Base-by-base conservation (phyloP, 2,113 vertebrate genomes). In the Semicossyphus pulcher region DNA sequence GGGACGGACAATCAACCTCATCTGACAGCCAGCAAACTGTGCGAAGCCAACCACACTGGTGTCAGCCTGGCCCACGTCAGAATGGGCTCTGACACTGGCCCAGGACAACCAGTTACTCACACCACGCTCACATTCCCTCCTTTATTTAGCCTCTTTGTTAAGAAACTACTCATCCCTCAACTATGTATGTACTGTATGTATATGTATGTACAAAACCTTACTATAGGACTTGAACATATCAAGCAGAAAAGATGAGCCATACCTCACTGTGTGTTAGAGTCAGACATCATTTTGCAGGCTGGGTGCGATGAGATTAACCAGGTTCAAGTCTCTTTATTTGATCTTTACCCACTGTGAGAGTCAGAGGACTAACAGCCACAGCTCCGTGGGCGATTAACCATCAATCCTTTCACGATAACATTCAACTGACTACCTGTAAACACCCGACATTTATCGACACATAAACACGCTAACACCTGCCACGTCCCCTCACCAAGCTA, bases 21-120 rank as follows among this genome's bases (percentile, higher is more conserved):
- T 88, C 90, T 87, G 88, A 89, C 83, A 91, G 90, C 92, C 93
- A 92, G 89, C 86, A 93, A 93, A 92, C 93, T 93, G 92, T 93
- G 92, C 89, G 88, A 91, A 87, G 90, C 89, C 88, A 81, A 82
- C 85, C 66, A 57, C 86, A 73, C 76, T 77, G 73, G 89, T 86
- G 83, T 84, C 84, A 86, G 76, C 52, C 65, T 29, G 80, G 72
- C 78, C 70, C 77, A 41, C 48, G 77, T 86, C 81, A 81, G 44
- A 47, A 53, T 64, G 80, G 84, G 82, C 76, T 86, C 84, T 86
- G 87, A 80, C 81, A 72, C 83, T 58, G 83, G 78, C 69, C 81
- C 81, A 76, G 79, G 88, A 80, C 64, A 86, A 85, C 81, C 78
- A 76, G 71, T 78, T 52, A 61, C 67, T 78, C 83, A 78, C 81